Evolutionary conservation across 2,888 invertebrate genomes (phyloP).

Genomic region (Schizotus pectinicornis): DNA sequence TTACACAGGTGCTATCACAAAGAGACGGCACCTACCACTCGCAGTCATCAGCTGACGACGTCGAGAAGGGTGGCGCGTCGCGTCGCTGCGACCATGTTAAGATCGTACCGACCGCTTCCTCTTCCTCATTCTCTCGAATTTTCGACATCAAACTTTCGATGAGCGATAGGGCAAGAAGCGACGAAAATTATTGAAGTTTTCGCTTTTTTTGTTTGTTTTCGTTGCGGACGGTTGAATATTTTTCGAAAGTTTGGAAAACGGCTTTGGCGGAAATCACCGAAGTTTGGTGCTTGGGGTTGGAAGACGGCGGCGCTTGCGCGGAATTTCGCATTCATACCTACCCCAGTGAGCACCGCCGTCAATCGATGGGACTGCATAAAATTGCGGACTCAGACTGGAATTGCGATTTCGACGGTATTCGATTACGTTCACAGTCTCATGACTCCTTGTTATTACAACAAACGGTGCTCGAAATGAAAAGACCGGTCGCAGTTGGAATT

Average conservation of each 20-base stretch:
- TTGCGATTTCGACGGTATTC: neutral
- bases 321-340: slow-evolving; percentile 22
- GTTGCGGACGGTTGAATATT: too few relatives aligned
- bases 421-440: slow-evolving; percentile 7
- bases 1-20: slow-evolving; percentile 5
- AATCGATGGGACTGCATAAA: slow-evolving; percentile 26
- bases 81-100: slow-evolving; percentile 21
- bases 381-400: slow-evolving; percentile 23
- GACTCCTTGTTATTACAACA: slow-evolving; percentile 5
- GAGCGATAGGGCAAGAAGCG: too few relatives aligned
- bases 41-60: slow-evolving; percentile 33
- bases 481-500: neutral
- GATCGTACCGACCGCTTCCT: slow-evolving; percentile 19
- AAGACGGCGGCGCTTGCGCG: slow-evolving; percentile 13
- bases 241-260: neutral
- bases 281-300: neutral
- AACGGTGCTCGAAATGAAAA: neutral
- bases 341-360: slow-evolving; percentile 11
- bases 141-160: too few relatives aligned
- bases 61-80: slow-evolving; percentile 24
- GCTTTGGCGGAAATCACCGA: slow-evolving; percentile 9
- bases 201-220: too few relatives aligned
- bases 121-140: neutral
- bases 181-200: too few relatives aligned
- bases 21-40: slow-evolving; percentile 24